Evolutionary conservation across 2,113 vertebrate species (phyloP).

Genomic region (Gadus chalcogrammus): DNA sequence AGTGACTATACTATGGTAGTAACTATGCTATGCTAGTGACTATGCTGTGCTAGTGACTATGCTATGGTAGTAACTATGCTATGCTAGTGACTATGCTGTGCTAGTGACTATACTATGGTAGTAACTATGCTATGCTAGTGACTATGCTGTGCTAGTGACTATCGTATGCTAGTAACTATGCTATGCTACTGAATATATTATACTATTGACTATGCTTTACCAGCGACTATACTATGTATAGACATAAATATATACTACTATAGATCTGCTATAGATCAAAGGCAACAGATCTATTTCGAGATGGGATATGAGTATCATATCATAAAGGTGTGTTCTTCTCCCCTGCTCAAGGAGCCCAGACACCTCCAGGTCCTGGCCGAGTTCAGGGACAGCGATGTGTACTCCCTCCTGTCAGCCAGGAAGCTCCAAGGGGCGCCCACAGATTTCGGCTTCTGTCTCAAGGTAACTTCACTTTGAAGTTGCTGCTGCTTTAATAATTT

Average conservation of each 20-base stretch:
- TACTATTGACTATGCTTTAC: too few relatives aligned
- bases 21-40: too few relatives aligned
- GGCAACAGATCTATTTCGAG: neutral
- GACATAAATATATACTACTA: neutral
- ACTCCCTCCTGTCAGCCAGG: slow-evolving; percentile 83
- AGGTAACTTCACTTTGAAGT: slow-evolving; percentile 74
- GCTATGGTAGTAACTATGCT: too few relatives aligned
- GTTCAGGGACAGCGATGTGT: slow-evolving; percentile 90
- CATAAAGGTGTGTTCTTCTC: neutral
- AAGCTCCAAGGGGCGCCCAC: slow-evolving; percentile 89
- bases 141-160: too few relatives aligned
- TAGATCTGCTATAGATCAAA: neutral
- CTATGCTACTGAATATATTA: too few relatives aligned
- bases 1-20: too few relatives aligned
- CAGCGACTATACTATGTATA: too few relatives aligned
- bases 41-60: too few relatives aligned
- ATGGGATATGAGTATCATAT: neutral
- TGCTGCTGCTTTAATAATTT: neutral
- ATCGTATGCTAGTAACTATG: too few relatives aligned
- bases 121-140: too few relatives aligned
- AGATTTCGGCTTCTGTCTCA: slow-evolving; percentile 92
- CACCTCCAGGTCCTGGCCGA: slow-evolving; percentile 96
- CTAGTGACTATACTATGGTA: too few relatives aligned
- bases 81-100: too few relatives aligned
- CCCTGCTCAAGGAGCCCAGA: slow-evolving; percentile 83